These are phyloP conservation scores for Donacobius atricapilla DNA, from an alignment of 2,113 vertebrate species.

Conservation along the genomic window DNA sequence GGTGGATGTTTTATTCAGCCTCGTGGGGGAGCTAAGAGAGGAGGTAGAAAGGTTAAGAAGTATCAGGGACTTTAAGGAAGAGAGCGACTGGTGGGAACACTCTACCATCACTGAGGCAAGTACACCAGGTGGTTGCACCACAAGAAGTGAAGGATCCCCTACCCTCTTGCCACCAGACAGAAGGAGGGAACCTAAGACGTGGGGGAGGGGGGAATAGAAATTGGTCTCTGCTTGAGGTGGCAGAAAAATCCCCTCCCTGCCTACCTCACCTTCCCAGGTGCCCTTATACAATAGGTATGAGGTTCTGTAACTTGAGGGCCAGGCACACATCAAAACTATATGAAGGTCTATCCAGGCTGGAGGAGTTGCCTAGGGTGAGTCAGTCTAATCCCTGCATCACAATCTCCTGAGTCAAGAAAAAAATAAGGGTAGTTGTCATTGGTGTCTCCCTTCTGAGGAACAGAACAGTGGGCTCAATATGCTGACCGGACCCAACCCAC, in stretches of 20 bases:
- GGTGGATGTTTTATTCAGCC: not conserved
- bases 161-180: not conserved
- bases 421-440: not conserved
- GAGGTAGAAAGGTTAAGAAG: not conserved
- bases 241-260: not conserved
- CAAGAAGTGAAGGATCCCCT: not conserved
- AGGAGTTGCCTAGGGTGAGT: not conserved
- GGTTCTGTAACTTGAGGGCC: not conserved
- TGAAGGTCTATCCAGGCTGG: not conserved
- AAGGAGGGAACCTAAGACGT: not conserved
- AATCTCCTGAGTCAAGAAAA: not conserved
- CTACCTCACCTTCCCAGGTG: not conserved
- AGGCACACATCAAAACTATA: not conserved
- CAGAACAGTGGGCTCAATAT: not conserved
- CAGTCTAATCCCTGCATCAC: not conserved
- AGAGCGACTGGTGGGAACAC: not conserved
- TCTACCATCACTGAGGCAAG: not conserved
- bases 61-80: not conserved
- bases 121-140: not conserved
- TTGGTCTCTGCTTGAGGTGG: not conserved
- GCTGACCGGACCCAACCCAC: not conserved
- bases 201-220: not conserved
- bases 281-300: not conserved
- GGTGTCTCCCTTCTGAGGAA: not conserved
- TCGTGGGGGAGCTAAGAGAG: not conserved